Evolutionary conservation across 2,888 invertebrate species (phyloP).

Genomic region (Cepaea hortensis): DNA sequence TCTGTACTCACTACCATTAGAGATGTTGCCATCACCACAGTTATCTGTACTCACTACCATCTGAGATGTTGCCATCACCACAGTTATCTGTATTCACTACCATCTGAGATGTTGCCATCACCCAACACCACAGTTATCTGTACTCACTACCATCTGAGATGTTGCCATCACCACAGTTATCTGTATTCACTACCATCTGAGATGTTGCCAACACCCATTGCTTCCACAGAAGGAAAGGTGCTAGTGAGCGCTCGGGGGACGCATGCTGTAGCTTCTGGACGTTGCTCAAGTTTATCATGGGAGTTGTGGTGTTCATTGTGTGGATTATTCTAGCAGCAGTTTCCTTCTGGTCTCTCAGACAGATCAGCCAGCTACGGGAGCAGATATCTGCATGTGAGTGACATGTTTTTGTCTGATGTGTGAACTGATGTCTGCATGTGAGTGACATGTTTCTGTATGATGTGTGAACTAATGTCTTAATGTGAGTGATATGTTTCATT

Average conservation of each 20-base stretch:
- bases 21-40: background rate
- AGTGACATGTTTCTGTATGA: too few relatives aligned
- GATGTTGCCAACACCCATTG: background rate
- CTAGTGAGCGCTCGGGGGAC: background rate
- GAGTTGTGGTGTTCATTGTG: background rate
- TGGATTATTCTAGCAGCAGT: slow-evolving; percentile 15
- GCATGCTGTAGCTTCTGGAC: slow-evolving; percentile 15
- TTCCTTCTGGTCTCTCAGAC: slow-evolving; percentile 33
- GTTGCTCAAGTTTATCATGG: slow-evolving; percentile 20
- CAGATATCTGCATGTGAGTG: slow-evolving; percentile 31
- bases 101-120: background rate
- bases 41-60: too few relatives aligned
- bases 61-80: background rate
- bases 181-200: too few relatives aligned
- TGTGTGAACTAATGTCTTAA: too few relatives aligned
- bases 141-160: too few relatives aligned
- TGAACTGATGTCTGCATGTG: too few relatives aligned
- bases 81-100: too few relatives aligned
- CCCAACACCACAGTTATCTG: too few relatives aligned
- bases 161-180: too few relatives aligned
- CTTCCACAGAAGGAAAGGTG: slow-evolving; percentile 27
- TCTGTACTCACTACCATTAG: too few relatives aligned
- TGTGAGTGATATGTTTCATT: too few relatives aligned
- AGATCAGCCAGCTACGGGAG: slow-evolving; percentile 22
- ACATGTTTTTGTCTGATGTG: too few relatives aligned